Evolutionary conservation across 2,113 vertebrate genomes (phyloP), one percentile per base, ranked within the genome.

Genomic region (Pseudorectes ferrugineus): DNA sequence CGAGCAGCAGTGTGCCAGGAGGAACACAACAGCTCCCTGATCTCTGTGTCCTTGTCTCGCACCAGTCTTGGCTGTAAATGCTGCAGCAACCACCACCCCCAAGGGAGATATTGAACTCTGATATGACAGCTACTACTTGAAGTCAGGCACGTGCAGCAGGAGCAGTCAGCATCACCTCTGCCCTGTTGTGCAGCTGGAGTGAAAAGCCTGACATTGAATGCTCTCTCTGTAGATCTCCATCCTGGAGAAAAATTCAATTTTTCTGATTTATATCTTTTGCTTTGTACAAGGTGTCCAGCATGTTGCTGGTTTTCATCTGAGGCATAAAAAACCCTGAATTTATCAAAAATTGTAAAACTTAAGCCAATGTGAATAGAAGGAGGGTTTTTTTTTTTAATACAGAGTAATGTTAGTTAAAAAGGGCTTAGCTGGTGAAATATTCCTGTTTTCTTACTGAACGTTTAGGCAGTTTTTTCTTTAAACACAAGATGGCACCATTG

Each of bases 401-500:
- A 26, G 55, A 62, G 6, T 48, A 36, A 45, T 26, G 4, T 59
- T 85, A 29, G 16, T 57, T 85, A 8, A 72, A 94, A 86, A 22
- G 2, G 1, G 4, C 16, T 66, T 77, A 55, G 25, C 67, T 84
- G 43, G 9, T 8, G 1, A 86, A 92, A 71, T 89, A 66, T 0
- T 73, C 9, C 26, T 31, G 1, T 66, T 88, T 89, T 83, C 38
- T 65, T 54, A n/a, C 1, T 70, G 31, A 22, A 21, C 23, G 4
- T 45, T 62, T 4, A 59, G 40, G 11, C 59, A 57, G 6, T 87
- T 93, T 29, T 59, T 83, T 63, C 10, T 87, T 55, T 72, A 67
- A 95, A 75, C 95, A 81, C 94, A 78, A 97, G 95, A 33, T 95
- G 95, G 95, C 95, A 72, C 84, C 79, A 57, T 57, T 87, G 89